Percentiles rank a stretch among this genome's conserved stretches.
Conservation (phyloP, 2,113 vertebrate genomes). For the Baryphthengus martii region DNA sequence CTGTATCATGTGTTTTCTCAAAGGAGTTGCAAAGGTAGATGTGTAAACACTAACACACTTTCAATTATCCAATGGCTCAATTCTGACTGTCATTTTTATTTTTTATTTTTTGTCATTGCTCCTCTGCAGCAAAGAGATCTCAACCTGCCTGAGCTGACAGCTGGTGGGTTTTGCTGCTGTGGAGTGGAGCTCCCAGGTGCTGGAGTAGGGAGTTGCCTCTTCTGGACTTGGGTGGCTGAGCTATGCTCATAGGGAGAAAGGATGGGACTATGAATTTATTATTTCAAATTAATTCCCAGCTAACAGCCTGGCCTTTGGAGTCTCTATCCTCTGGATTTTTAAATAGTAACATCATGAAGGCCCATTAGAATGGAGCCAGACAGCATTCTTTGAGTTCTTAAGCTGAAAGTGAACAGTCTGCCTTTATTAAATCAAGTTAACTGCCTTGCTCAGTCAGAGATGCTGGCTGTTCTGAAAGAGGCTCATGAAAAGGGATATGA, state of each 20-base stretch:
- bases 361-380: neutral
- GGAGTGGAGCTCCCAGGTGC: neutral
- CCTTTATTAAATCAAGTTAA: neutral
- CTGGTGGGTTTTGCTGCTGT: neutral
- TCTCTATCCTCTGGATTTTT: neutral
- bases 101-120: neutral
- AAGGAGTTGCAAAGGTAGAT: neutral
- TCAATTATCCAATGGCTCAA: neutral
- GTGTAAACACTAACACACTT: neutral
- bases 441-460: neutral
- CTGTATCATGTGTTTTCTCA: neutral
- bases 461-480: neutral
- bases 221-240: rapidly evolving
- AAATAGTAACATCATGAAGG: neutral
- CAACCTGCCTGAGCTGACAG: rapidly evolving
- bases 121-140: neutral
- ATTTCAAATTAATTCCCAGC: neutral
- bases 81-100: neutral
- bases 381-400: neutral
- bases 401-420: neutral
- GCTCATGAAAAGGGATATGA: neutral
- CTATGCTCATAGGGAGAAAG: neutral
- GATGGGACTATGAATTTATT: neutral
- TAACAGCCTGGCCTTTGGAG: neutral
- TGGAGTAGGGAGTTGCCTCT: neutral